Evolutionary conservation across 2,113 vertebrate species (phyloP).

Genomic region (Tachysurus vachellii): DNA sequence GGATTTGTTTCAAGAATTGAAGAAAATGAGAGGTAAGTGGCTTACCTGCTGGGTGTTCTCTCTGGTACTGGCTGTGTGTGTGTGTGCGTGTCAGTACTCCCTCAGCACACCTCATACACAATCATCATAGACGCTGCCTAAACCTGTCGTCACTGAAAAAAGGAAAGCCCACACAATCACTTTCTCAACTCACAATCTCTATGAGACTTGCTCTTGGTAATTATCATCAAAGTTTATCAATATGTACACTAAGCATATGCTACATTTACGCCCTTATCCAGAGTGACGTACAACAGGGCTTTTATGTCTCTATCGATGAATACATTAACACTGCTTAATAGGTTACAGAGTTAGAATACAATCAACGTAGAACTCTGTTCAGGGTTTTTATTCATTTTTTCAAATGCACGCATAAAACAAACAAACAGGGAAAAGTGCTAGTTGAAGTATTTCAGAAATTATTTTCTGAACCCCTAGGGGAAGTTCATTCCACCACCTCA

Average conservation of each 20-base stretch:
- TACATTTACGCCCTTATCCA: too few species aligned
- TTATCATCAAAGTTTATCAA: neutral
- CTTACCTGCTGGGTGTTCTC: slow-evolving; percentile 43
- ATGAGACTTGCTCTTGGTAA: neutral
- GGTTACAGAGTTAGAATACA: too few species aligned
- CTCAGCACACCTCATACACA: slow-evolving; percentile 39
- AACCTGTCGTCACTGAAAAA: slow-evolving; percentile 52
- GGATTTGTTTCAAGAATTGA: neutral
- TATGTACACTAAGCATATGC: neutral
- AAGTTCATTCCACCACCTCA: too few species aligned
- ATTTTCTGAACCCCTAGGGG: too few species aligned
- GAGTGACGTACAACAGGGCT: too few species aligned
- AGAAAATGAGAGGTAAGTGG: neutral
- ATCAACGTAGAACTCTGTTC: too few species aligned
- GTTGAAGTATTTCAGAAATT: too few species aligned
- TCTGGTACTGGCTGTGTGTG: neutral
- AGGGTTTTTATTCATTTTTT: too few species aligned
- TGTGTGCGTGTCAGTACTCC: neutral
- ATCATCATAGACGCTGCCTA: slow-evolving; percentile 50
- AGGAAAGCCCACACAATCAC: slow-evolving; percentile 10
- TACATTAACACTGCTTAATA: too few species aligned
- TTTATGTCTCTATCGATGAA: too few species aligned
- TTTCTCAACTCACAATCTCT: neutral
- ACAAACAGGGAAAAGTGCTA: too few species aligned
- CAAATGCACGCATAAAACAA: too few species aligned